Evolutionary conservation across 2,888 invertebrate species (phyloP).

Genomic region (Temnothorax rugatulus): DNA sequence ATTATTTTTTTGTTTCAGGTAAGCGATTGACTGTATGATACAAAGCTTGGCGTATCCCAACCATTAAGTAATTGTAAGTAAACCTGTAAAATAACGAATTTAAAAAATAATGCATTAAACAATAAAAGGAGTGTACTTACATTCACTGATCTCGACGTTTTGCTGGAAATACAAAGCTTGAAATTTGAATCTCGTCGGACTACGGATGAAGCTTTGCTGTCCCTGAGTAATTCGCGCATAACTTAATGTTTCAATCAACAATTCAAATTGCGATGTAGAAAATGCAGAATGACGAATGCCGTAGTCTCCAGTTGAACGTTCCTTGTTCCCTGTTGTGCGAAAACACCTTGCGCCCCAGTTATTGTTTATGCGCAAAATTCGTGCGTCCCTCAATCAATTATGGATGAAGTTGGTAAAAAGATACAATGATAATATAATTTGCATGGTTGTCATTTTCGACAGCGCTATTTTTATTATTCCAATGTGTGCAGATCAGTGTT

Average conservation of each 20-base stretch:
- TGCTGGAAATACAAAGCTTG: constrained; percentile 48
- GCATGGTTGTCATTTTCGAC: constrained; percentile 2
- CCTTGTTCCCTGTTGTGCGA: constrained; percentile 39
- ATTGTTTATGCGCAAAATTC: constrained; percentile 65
- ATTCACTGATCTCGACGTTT: constrained; percentile 11
- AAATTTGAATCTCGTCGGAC: constrained; percentile 37
- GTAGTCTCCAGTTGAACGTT: constrained; percentile 55
- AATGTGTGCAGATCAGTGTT: constrained; percentile 23
- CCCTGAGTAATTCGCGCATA: constrained; percentile 70
- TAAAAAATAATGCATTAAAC: constrained; percentile 2
- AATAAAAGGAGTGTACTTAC: background rate
- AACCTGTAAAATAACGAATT: background rate
- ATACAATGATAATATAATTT: constrained; percentile 18
- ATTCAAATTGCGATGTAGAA: constrained; percentile 74
- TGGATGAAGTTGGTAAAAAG: constrained; percentile 61
- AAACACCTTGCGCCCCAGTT: constrained; percentile 56
- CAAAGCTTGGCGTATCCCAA: background rate
- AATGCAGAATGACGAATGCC: constrained; percentile 63
- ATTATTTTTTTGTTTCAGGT: constrained; percentile 70
- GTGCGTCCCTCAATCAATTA: constrained; percentile 65
- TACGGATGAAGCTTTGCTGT: constrained; percentile 31
- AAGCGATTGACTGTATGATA: constrained; percentile 51
- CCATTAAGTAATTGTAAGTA: background rate
- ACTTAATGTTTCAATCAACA: constrained; percentile 76
- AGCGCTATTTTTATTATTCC: constrained; percentile 33